Evolutionary conservation across 2,113 vertebrate genomes (phyloP).

Genomic region (Atlantisia rogersi): DNA sequence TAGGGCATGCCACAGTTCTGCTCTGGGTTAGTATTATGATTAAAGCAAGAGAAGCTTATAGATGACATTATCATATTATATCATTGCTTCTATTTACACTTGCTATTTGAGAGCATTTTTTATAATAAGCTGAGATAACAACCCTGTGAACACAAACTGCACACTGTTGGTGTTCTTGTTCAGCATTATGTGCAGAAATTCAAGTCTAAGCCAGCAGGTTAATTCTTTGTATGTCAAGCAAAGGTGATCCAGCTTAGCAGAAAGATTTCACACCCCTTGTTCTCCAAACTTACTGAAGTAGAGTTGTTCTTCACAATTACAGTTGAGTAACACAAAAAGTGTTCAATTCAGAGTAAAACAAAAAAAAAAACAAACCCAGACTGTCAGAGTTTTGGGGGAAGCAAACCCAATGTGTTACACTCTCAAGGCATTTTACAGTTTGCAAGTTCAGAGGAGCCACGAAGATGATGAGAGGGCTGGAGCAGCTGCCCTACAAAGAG

Average conservation of each 20-base stretch:
- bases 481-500: no score
- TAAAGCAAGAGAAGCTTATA: neutral
- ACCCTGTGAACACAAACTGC: neutral
- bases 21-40: neutral
- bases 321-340: neutral
- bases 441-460: neutral
- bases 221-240: neutral
- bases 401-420: neutral
- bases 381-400: neutral
- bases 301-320: neutral
- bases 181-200: neutral
- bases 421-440: neutral
- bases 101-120: neutral
- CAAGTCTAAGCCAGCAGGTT: neutral
- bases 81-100: neutral
- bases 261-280: neutral
- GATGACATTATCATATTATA: neutral
- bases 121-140: neutral
- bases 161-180: neutral
- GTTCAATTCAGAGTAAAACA: neutral
- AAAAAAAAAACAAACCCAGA: neutral
- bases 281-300: neutral
- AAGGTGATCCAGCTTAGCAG: neutral
- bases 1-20: neutral
- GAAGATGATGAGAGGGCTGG: no score